Evolutionary conservation across 1,140 invertebrate genomes (phyloP), one percentile per base, ranked within the genome.

Genomic region (Ceratitis capitata): DNA sequence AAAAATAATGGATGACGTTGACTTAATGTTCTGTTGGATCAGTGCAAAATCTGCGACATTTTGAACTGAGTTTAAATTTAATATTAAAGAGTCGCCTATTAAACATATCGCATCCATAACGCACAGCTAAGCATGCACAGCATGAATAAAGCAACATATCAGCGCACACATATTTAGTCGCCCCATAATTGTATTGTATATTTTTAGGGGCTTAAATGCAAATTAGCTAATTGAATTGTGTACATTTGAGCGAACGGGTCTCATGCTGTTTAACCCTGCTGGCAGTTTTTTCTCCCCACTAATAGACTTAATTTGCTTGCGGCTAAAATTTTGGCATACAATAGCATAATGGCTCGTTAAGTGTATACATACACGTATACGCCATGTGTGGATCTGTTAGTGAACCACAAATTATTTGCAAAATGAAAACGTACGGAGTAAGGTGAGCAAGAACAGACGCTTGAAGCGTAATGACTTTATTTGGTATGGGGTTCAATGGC

Each of bases 141-240:
- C n/a, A n/a, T n/a, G n/a, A n/a, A n/a, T n/a, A n/a, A n/a, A n/a
- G n/a, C n/a, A n/a, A n/a, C n/a, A n/a, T n/a, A n/a, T n/a, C n/a
- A n/a, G n/a, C n/a, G n/a, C n/a, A n/a, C n/a, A n/a, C n/a, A n/a
- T n/a, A n/a, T 56, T 78, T 78, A 45, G 69, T 32, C 10, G 32
- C 69, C 42, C 45, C 39, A 45, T 45, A 78, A 78, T 56, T 78
- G 69, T 45, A 45, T 26, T 78, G 69, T 78, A 78, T 78, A 78
- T 78, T 78, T 74, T 78, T 78, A 78, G 69, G 69, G 19, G 69
- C 69, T 78, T 78, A 23, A 45, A 78, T 78, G 69, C 69, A 78
- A 78, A 78, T 78, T 78, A 78, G 69, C 39, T 78, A 78, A 78
- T 78, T 78, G 69, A 78, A 78, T 78, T 78, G 39, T 45, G 39